Percentiles rank a stretch among this genome's conserved stretches.
These are phyloP conservation scores for Enteromius fasciolatus DNA, from an alignment of 2,797 vertebrate species.

Conservation along the genomic window DNA sequence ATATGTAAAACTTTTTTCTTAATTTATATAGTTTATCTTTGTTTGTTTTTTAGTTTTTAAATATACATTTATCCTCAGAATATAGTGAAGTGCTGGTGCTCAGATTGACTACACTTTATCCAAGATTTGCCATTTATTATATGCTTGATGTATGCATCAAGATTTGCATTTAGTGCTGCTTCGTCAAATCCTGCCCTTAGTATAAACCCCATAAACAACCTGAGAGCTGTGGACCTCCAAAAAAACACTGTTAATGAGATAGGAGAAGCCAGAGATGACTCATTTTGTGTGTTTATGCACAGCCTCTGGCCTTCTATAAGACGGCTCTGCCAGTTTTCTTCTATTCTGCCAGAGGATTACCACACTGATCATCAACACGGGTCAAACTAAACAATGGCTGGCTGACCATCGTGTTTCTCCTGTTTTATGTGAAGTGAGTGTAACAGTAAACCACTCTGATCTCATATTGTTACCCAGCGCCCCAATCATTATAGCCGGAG, in stretches of 20 bases:
- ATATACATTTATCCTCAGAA: neutral
- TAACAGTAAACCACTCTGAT: constrained; percentile 72
- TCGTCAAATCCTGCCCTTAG: neutral
- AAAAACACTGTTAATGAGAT: constrained; percentile 19
- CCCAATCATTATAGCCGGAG: constrained; percentile 70
- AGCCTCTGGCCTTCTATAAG: constrained; percentile 9
- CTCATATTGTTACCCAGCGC: constrained; percentile 70
- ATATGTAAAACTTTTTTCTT: neutral
- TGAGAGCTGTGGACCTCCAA: neutral
- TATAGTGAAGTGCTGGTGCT: neutral
- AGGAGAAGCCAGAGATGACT: constrained; percentile 35
- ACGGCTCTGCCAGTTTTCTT: constrained; percentile 5
- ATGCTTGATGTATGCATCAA: constrained; percentile 1
- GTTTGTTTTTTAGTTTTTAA: neutral
- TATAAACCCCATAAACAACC: constrained; percentile 28
- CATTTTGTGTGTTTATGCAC: constrained; percentile 15
- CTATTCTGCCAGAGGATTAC: constrained; percentile 28
- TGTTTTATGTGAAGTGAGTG: constrained; percentile 71
- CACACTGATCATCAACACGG: constrained; percentile 41
- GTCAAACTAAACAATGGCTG: constrained; percentile 66
- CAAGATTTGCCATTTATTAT: constrained; percentile 2
- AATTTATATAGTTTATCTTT: neutral
- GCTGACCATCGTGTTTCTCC: constrained; percentile 61
- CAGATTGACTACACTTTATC: neutral
- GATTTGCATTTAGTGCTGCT: constrained; percentile 2